These are phyloP conservation scores for Apodemus speciosus DNA, from an alignment of 2,113 vertebrate genomes.

Conservation along the genomic window DNA sequence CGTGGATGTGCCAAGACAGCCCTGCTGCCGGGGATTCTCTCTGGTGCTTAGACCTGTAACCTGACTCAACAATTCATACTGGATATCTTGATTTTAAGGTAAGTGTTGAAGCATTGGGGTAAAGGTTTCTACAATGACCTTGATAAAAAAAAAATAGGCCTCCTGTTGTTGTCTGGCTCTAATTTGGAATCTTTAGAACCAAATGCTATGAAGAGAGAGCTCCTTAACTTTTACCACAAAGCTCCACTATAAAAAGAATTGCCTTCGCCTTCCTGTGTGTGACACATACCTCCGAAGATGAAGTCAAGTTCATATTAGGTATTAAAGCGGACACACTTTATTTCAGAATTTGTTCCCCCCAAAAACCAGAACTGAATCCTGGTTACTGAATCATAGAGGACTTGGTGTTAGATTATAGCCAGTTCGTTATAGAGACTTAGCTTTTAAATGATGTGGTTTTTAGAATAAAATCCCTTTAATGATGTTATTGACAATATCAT, in stretches of 20 bases:
- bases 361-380: background rate
- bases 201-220: background rate
- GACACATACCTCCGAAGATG: background rate
- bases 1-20: background rate
- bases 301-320: background rate
- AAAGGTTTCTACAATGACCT: background rate
- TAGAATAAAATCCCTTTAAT: background rate
- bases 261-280: background rate
- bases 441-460: background rate
- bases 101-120: slow-evolving; percentile 7
- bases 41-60: background rate
- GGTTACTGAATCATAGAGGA: background rate
- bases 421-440: background rate
- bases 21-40: background rate
- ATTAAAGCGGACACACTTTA: background rate
- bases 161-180: accelerated
- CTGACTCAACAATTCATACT: background rate
- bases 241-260: background rate
- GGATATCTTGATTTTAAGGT: slow-evolving; percentile 49
- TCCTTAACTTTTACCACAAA: background rate
- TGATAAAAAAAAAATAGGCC: too few relatives aligned
- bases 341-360: slow-evolving; percentile 9
- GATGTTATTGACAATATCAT: background rate
- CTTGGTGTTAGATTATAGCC: background rate
- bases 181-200: background rate